A percentile compares a stretch with the other conserved stretches of the same genome.
phyloP scores from a whole-genome alignment of 2,113 vertebrate genomes.

The Colaptes auratus region DNA sequence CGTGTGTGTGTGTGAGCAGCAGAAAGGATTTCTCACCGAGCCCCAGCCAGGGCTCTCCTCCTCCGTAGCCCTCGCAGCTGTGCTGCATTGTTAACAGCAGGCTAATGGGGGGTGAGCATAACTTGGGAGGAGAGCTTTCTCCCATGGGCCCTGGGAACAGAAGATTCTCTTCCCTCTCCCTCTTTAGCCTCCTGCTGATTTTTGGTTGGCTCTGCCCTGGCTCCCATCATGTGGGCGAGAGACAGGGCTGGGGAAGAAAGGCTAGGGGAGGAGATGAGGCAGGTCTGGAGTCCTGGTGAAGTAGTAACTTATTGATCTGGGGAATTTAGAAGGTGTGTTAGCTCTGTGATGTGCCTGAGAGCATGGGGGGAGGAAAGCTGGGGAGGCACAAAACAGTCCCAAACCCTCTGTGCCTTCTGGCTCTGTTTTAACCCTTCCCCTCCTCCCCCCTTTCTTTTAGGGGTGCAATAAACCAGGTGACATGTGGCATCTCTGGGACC shows the following conservation, averaged over 20 bases:
- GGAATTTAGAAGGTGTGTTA: background rate
- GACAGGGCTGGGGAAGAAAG: background rate
- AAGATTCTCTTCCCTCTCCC: background rate
- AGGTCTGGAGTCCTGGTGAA: background rate
- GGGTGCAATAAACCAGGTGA: background rate
- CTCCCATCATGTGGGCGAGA: fast-evolving
- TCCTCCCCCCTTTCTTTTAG: background rate
- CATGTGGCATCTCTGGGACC: background rate
- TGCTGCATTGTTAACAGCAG: background rate
- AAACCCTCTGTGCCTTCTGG: background rate
- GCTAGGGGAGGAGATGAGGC: background rate
- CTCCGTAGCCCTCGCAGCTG: background rate
- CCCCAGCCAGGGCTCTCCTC: background rate
- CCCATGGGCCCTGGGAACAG: background rate
- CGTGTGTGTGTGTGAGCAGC: background rate
- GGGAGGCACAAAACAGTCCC: background rate
- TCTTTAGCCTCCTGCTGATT: background rate
- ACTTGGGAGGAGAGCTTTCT: background rate
- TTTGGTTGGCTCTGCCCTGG: background rate
- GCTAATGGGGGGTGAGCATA: background rate
- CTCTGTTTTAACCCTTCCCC: background rate
- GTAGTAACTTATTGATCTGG: background rate
- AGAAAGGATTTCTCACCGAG: background rate
- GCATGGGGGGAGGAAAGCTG: background rate
- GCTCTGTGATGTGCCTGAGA: background rate